Percentiles rank a stretch among this genome's conserved stretches.
phyloP scores from a whole-genome alignment of 2,113 vertebrate genomes.

The Nymphicus hollandicus region DNA sequence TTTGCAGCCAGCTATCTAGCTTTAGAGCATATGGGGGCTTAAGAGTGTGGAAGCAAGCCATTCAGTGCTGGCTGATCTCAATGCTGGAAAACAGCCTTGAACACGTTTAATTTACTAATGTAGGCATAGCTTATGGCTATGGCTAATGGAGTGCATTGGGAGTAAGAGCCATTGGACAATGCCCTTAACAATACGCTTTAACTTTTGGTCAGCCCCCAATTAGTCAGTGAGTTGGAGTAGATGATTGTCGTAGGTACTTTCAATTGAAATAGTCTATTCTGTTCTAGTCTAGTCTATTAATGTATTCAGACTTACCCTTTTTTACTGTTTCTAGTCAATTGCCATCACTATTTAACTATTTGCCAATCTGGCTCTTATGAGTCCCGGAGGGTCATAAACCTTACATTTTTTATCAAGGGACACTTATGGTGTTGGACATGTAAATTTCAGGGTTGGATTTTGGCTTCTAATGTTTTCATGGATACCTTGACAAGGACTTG shows the following conservation, averaged over 20 bases:
- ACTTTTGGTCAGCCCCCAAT: background rate
- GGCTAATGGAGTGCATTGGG: background rate
- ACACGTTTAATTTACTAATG: background rate
- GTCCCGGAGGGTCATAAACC: background rate
- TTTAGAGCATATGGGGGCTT: accelerated
- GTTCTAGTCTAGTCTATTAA: background rate
- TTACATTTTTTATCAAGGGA: background rate
- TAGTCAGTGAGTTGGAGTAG: background rate
- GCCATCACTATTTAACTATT: background rate
- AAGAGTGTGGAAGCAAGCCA: background rate
- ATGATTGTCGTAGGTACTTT: background rate
- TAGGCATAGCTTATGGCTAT: background rate
- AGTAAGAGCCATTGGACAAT: background rate
- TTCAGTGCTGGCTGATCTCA: background rate
- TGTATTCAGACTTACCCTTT: background rate
- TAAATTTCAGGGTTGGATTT: background rate
- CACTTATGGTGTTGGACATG: background rate
- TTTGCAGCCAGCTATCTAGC: background rate
- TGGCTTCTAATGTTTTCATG: background rate
- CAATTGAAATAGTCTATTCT: background rate
- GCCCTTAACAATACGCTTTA: background rate
- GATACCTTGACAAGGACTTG: background rate
- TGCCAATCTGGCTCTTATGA: background rate
- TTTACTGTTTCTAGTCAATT: background rate
- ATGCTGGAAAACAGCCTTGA: background rate